phyloP scores from a whole-genome alignment of 2,888 invertebrate genomes.

The Leptinotarsa haldemani region DNA sequence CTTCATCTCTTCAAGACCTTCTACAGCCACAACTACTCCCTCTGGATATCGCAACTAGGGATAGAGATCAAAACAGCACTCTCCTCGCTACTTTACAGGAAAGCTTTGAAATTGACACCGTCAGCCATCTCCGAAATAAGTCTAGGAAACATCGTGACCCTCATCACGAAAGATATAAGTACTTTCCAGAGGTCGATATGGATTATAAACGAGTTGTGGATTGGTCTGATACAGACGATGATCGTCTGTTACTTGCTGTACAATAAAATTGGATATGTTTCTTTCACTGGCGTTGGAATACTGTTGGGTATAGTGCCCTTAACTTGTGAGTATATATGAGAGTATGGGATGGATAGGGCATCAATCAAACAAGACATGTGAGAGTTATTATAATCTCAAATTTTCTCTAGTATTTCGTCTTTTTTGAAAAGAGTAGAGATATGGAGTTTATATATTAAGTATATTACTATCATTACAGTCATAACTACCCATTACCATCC shows the following conservation, averaged over 20 bases:
- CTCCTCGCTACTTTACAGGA: conserved; percentile 85
- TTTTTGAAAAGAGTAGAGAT: too few relatives aligned
- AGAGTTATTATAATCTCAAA: too few relatives aligned
- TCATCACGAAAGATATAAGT: conserved; percentile 92
- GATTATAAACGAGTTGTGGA: conserved; percentile 91
- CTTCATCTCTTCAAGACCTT: conserved; percentile 79
- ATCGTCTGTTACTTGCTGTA: conserved; percentile 85
- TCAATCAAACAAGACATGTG: too few relatives aligned
- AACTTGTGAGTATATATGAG: conserved; percentile 57
- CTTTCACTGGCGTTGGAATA: conserved; percentile 69
- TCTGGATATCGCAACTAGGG: conserved; percentile 76
- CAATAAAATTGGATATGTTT: conserved; percentile 66
- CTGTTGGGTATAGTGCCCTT: conserved; percentile 65
- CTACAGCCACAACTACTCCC: conserved; percentile 79
- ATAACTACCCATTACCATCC: too few relatives aligned
- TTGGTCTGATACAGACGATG: conserved; percentile 85
- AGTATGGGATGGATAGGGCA: too few relatives aligned
- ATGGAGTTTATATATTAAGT: too few relatives aligned
- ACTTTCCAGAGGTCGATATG: conserved; percentile 88
- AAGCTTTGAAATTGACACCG: conserved; percentile 63
- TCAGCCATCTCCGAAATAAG: conserved; percentile 79
- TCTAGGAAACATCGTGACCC: conserved; percentile 79
- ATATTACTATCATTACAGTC: too few relatives aligned
- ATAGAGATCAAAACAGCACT: conserved; percentile 86
- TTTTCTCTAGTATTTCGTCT: too few relatives aligned